Base-by-base conservation (phyloP, 1,140 invertebrate species). In the Drosophila arawakana region DNA sequence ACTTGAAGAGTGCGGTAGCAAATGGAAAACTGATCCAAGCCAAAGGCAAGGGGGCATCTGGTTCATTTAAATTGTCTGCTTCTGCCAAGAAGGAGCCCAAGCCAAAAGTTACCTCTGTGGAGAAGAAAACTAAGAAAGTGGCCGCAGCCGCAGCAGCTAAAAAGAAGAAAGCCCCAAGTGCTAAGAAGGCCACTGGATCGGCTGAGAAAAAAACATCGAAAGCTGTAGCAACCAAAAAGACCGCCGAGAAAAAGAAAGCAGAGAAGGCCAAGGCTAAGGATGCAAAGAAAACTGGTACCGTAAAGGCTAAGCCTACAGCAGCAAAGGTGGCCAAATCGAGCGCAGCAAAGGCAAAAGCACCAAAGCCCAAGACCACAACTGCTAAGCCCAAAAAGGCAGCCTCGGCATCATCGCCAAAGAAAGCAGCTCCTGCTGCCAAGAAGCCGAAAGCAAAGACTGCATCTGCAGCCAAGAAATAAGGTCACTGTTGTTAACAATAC, bases 21-120 rank as follows among this genome's bases (percentile, higher is more conserved):
- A 93, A 92, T 15, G 94, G 94, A 30, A 90, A 91, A 4, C 77
- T 95, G 37, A 93, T 94, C 4, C 94, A 95, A 91, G 94, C 94
- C 35, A 95, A 95, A 78, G 94, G 95, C 11, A 95, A 94, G 76
- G 94, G 94, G 6, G 95, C 94, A 0, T 93, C 93, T 44, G 95
- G 94, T 18, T 94, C 94, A 1, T 95, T 95, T 93, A 95, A 95
- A 81, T 75, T 95, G 7, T 79, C 72, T 6, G 81, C 82, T 52
- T 65, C 71, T 18, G 76, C 78, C 39, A 80, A 75, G 43, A 83
- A 70, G 10, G 81, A 78, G 10, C 62, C 74, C 3, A 91, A 82
- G 25, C 70, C 71, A 43, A 82, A 82, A 47, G 59, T 44, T 15
- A 61, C 63, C 10, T 41, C 75, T 39, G 59, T 52, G 3, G 74